phyloP scores from a whole-genome alignment of 2,888 invertebrate species.

The Boloria selene region DNA sequence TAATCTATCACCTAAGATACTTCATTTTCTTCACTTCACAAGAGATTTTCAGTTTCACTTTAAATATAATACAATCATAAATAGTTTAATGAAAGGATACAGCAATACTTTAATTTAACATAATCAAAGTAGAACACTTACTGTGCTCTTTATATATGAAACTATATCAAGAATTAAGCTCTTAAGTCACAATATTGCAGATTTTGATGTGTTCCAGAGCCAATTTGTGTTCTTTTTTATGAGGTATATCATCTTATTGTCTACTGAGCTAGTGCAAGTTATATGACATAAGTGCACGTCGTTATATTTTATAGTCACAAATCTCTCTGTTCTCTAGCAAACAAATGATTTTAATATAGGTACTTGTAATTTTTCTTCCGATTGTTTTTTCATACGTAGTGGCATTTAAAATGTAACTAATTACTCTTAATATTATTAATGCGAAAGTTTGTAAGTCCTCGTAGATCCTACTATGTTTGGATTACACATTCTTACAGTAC shows the following conservation, averaged over 20 bases:
- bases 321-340: slow-evolving; percentile 46
- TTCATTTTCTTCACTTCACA: too few species aligned
- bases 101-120: too few species aligned
- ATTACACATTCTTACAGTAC: too few species aligned
- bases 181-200: background rate
- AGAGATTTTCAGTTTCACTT: too few species aligned
- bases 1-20: too few species aligned
- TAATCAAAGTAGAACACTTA: too few species aligned
- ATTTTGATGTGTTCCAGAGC: slow-evolving; percentile 40
- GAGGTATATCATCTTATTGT: slow-evolving; percentile 50
- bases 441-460: too few species aligned
- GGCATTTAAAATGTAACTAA: background rate
- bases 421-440: too few species aligned
- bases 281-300: slow-evolving; percentile 56
- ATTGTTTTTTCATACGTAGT: background rate
- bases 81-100: too few species aligned
- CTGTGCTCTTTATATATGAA: background rate
- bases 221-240: slow-evolving; percentile 60
- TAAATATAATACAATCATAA: too few species aligned
- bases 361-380: background rate
- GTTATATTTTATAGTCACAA: slow-evolving; percentile 60
- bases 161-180: slow-evolving; percentile 1
- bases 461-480: too few species aligned
- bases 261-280: slow-evolving; percentile 59
- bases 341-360: background rate